Evolutionary conservation across 92 coral and sea anemone species (phyloP), one percentile per base, ranked within the genome.

Genomic region (Palythoa heliodiscus): DNA sequence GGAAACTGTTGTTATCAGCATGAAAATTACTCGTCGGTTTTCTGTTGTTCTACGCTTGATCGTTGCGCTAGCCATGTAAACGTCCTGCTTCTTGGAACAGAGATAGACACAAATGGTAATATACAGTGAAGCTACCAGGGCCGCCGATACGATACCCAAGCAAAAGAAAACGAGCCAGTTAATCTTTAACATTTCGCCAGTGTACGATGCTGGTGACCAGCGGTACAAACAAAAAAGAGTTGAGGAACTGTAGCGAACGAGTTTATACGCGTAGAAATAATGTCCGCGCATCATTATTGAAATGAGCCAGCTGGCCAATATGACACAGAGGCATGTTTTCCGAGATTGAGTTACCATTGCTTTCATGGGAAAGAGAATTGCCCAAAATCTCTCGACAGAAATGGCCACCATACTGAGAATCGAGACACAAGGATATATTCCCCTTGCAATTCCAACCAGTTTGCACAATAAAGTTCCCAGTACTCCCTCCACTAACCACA

Each of bases 101-200:
- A 80, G 61, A 50, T 19, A 24, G 6, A 80, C 7, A 23, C 40
- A 29, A 2, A 64, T 80, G 37, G 20, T 43, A 24, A 70, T 3
- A 15, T 80, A 66, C 16, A 80, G 7, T 16, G 40, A 13, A 3
- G 84, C 55, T 25, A 80, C 12, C 25, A 66, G 43, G 43, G 52
- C 66, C 15, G 84, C 84, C 38, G 84, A 80, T 16, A 80, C 17
- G 14, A n/a, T 48, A 19, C 74, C 23, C 63, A 80, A 39, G 16
- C 73, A n/a, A n/a, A 80, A 80, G 84, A 80, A 80, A 11, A 63
- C 14, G 20, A 80, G 43, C 84, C 84, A 80, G 84, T 80, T 80
- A 64, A 80, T 80, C 74, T 80, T 80, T 22, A 80, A 9, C 39
- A 29, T n/a, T 70, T 14, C 84, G 5, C 63, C 25, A 9, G 47